Percentiles rank a stretch among this genome's conserved stretches.
phyloP scores from a whole-genome alignment of 2,888 invertebrate species.

The Rhodophaea formosa region DNA sequence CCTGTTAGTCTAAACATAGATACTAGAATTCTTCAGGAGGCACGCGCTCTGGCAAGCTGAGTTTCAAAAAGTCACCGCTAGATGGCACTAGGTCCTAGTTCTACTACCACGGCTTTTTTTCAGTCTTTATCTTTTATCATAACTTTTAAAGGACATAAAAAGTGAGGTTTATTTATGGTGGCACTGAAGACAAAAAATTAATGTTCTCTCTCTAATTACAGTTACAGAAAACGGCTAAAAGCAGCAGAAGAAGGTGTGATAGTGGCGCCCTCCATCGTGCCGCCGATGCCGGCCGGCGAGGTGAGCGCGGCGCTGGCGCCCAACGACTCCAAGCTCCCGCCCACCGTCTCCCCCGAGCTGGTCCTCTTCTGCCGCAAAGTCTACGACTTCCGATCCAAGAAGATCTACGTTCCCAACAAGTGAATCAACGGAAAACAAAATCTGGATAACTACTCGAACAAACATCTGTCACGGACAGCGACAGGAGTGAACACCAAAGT shows the following conservation, averaged over 20 bases:
- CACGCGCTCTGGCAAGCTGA: too few relatives aligned
- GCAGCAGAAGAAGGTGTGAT: slow-evolving; percentile 89
- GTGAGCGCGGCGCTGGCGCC: slow-evolving; percentile 69
- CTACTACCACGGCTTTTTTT: too few relatives aligned
- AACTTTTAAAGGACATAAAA: too few relatives aligned
- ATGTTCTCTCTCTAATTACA: slow-evolving; percentile 48
- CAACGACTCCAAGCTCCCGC: slow-evolving; percentile 84
- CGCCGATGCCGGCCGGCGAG: slow-evolving; percentile 82
- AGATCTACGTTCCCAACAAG: slow-evolving; percentile 79
- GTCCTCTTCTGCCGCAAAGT: slow-evolving; percentile 96
- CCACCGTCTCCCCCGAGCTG: slow-evolving; percentile 86
- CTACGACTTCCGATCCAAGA: slow-evolving; percentile 96
- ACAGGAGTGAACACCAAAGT: slow-evolving; percentile 54
- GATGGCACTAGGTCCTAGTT: too few relatives aligned
- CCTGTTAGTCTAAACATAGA: too few relatives aligned
- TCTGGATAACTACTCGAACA: slow-evolving; percentile 35
- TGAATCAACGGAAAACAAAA: slow-evolving; percentile 41
- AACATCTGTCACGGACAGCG: slow-evolving; percentile 17
- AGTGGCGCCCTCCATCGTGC: slow-evolving; percentile 87
- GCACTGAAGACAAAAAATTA: background rate
- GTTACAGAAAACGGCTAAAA: slow-evolving; percentile 91
- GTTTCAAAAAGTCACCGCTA: too few relatives aligned
- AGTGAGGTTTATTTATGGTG: too few relatives aligned
- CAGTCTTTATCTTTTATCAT: too few relatives aligned
- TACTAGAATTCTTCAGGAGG: too few relatives aligned